phyloP scores from a whole-genome alignment of 2,888 invertebrate species.

The Drosophila mayaguana region DNA sequence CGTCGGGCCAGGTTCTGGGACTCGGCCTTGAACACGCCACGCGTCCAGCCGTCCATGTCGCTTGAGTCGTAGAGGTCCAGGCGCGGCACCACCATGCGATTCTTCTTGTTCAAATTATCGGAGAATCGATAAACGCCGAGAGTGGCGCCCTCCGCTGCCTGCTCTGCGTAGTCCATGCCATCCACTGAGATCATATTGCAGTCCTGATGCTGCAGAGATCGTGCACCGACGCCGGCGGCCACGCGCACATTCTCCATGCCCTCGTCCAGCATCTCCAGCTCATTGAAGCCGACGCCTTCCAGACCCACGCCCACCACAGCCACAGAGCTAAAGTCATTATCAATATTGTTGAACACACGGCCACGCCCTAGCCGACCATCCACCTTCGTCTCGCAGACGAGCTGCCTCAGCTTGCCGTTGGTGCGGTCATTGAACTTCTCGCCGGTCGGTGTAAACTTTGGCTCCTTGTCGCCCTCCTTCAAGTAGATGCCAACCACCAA shows the following conservation, averaged over 20 bases:
- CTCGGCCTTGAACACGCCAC: slow-evolving; percentile 89
- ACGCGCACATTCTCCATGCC: slow-evolving; percentile 89
- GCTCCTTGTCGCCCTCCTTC: slow-evolving; percentile 84
- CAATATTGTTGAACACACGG: slow-evolving; percentile 87
- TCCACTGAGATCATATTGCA: slow-evolving; percentile 87
- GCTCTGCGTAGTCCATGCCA: slow-evolving; percentile 88
- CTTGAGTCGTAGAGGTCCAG: slow-evolving; percentile 86
- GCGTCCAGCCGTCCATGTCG: slow-evolving; percentile 87
- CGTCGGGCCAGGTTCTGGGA: slow-evolving; percentile 90
- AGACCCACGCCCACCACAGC: slow-evolving; percentile 90
- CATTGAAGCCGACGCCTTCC: slow-evolving; percentile 87
- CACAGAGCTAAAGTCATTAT: slow-evolving; percentile 87
- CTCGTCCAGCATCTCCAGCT: slow-evolving; percentile 89
- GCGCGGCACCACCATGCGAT: slow-evolving; percentile 84
- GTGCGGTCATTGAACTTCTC: slow-evolving; percentile 85
- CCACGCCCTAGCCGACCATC: slow-evolving; percentile 79
- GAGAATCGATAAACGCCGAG: slow-evolving; percentile 87
- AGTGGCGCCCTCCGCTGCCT: slow-evolving; percentile 88
- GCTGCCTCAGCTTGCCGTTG: slow-evolving; percentile 85
- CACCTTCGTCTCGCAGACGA: slow-evolving; percentile 84
- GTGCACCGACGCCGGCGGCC: slow-evolving; percentile 88
- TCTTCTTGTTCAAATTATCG: slow-evolving; percentile 86
- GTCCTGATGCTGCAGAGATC: slow-evolving; percentile 85
- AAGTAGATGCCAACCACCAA: slow-evolving; percentile 86
- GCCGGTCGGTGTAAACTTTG: slow-evolving; percentile 85